Conservation (phyloP, 2,797 vertebrate genomes). For the Gouania willdenowi region DNA sequence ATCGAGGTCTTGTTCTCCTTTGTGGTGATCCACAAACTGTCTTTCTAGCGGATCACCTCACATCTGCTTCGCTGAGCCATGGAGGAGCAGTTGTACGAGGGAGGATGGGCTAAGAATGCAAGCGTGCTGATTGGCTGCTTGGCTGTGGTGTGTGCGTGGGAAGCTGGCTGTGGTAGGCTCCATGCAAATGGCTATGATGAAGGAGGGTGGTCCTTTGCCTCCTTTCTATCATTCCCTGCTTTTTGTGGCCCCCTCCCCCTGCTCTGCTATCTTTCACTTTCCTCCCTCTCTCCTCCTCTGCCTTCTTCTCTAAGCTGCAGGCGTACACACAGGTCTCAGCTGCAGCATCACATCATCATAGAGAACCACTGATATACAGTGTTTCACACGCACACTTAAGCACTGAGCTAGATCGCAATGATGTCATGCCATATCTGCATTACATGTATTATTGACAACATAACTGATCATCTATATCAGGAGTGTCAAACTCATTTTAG, state of each 20-base stretch:
- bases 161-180: conserved; percentile 62
- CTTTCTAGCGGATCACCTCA: conserved; percentile 43
- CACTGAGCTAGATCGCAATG: neutral
- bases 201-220: conserved; percentile 62
- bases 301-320: conserved; percentile 27
- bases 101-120: conserved; percentile 60
- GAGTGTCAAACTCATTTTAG: too few relatives aligned
- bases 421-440: conserved; percentile 12
- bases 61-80: conserved; percentile 61
- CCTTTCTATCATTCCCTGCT: conserved; percentile 38
- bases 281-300: conserved; percentile 30
- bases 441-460: too few relatives aligned
- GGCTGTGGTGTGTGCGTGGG: conserved; percentile 68
- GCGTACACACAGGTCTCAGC: conserved; percentile 8
- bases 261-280: conserved; percentile 10
- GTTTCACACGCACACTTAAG: conserved; percentile 2
- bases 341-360: conserved; percentile 14
- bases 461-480: too few relatives aligned
- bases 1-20: conserved; percentile 33
- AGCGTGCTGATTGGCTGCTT: conserved; percentile 61
- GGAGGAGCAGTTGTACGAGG: conserved; percentile 64
- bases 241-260: conserved; percentile 30
- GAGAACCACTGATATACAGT: conserved; percentile 18
- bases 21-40: conserved; percentile 39
- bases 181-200: conserved; percentile 40